phyloP scores from a whole-genome alignment of 2,888 invertebrate genomes.

The Eretmocerus hayati region DNA sequence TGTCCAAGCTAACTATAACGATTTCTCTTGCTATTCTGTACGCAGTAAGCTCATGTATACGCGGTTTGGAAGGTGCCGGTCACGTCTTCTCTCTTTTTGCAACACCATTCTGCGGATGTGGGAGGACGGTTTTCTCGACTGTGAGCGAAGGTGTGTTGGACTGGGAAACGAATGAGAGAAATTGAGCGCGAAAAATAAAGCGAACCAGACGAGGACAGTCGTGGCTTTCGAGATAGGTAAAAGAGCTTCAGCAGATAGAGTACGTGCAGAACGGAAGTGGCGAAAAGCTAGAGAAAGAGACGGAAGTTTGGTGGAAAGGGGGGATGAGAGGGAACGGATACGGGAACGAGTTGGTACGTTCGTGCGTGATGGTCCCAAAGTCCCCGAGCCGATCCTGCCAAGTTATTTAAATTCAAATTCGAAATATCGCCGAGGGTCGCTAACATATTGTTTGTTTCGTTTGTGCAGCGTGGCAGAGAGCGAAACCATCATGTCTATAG shows the following conservation, averaged over 20 bases:
- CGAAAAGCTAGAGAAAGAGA: constrained; percentile 20
- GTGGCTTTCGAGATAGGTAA: no score
- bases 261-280: constrained; percentile 14
- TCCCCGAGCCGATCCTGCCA: constrained; percentile 48
- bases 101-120: no score
- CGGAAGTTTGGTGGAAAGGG: constrained; percentile 13
- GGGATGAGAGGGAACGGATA: constrained; percentile 14
- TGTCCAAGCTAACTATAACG: no score
- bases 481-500: no score
- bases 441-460: constrained; percentile 47
- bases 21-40: no score
- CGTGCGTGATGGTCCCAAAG: constrained; percentile 44
- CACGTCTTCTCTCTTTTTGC: no score
- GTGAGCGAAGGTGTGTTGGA: no score
- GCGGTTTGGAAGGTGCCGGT: no score
- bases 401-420: constrained; percentile 49
- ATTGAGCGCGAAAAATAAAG: constrained; percentile 19
- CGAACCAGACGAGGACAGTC: constrained; percentile 11
- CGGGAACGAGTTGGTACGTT: constrained; percentile 25
- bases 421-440: constrained; percentile 48
- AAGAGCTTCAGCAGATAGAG: background rate
- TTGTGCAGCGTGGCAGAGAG: background rate
- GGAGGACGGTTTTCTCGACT: no score
- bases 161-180: constrained; percentile 18
- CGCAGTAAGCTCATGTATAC: no score